Evolutionary conservation across 2,797 vertebrate species (phyloP), one percentile per base, ranked within the genome.

Genomic region (Clamator glandarius): DNA sequence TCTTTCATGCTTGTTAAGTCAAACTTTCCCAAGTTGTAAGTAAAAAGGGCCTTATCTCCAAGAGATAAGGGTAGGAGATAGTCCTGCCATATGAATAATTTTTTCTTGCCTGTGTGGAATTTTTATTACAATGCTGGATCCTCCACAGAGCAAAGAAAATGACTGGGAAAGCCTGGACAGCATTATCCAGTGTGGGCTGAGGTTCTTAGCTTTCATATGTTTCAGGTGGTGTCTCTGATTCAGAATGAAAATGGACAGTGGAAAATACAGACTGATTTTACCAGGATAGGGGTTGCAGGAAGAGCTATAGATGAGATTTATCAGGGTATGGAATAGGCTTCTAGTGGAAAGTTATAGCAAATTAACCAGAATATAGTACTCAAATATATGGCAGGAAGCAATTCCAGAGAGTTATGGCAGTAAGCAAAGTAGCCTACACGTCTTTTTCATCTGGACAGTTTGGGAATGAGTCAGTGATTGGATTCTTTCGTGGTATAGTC

Each of bases 381-480:
- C 77, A 89, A 77, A 93, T 95, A 91, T 92, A 87, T 33, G 88
- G 59, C 86, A 95, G 68, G 41, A 63, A 90, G 77, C 48, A 91
- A 95, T 95, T 96, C 88, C 13, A 4, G 63, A 92, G 90, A 95
- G 25, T 87, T 95, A 95, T 63, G 58, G 89, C 84, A 85, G 89
- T 81, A 96, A 91, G 89, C 63, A 88, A 95, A 96, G 78, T 88
- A 93, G 26, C 55, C 59, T 76, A 19, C 24, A 54, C 54, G 85
- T 61, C 89, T 94, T 96, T 96, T 93, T 97, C 94, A 90, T 92
- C 87, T 59, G 63, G 90, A 82, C 92, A 91, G 82, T 90, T 91
- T 86, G 74, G 77, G 93, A 96, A 96, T 94, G 89, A 96, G 87
- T 33, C 84, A 86, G 41, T 94, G 96, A 94, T 92, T 87, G 89